A percentile compares a stretch with the other conserved stretches of the same genome.
phyloP scores from a whole-genome alignment of 2,888 invertebrate species.

The Caenorhabditis sp. region DNA sequence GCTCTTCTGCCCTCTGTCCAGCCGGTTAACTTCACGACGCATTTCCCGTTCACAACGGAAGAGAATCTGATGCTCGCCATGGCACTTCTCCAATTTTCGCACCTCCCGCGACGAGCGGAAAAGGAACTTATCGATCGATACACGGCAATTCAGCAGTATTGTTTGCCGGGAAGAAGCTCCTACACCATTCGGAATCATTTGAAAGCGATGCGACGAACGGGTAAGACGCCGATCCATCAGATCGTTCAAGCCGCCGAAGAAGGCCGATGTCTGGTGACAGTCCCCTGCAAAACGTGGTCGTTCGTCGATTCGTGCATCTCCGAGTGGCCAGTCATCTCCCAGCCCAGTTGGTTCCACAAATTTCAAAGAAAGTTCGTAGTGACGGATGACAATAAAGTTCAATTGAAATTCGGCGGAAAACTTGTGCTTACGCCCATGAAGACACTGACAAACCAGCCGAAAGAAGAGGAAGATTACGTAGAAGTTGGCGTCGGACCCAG shows the following conservation, averaged over 20 bases:
- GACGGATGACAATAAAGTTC: too few species aligned
- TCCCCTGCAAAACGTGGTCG: background rate
- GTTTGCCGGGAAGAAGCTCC: constrained; percentile 29
- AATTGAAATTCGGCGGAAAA: too few species aligned
- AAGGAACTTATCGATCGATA: constrained; percentile 18
- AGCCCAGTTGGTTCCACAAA: too few species aligned
- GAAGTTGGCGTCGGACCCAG: constrained; percentile 8
- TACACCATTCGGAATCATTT: constrained; percentile 37
- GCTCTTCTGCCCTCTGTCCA: constrained; percentile 28
- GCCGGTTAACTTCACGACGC: too few species aligned
- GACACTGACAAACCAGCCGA: too few species aligned
- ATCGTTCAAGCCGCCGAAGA: constrained; percentile 50
- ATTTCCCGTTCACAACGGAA: background rate
- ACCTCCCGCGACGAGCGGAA: constrained; percentile 34
- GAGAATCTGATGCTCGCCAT: constrained; percentile 46
- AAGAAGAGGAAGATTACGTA: constrained; percentile 1
- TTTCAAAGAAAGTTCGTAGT: too few species aligned
- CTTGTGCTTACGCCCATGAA: too few species aligned
- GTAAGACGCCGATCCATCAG: constrained; percentile 25
- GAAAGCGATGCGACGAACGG: constrained; percentile 29
- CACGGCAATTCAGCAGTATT: constrained; percentile 26
- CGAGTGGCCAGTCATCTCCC: too few species aligned
- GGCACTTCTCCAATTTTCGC: constrained; percentile 41
- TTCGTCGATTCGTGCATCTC: background rate
- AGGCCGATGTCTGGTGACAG: constrained; percentile 20